Conservation (phyloP, 1,140 invertebrate genomes). For the Macrosteles quadrilineatus region DNA sequence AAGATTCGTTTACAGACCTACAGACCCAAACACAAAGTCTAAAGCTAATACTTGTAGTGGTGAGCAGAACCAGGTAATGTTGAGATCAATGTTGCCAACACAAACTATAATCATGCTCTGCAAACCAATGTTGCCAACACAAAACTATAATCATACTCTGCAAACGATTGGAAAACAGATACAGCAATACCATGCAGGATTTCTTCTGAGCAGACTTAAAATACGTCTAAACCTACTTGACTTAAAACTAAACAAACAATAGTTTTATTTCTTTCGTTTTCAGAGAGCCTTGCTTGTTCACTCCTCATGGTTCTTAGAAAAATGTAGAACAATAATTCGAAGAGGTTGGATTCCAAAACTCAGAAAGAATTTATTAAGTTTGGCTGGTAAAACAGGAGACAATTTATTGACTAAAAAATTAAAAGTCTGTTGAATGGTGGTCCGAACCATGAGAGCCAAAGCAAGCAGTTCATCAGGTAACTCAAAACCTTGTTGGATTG, state of each 20-base stretch:
- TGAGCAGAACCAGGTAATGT: constrained; percentile 9
- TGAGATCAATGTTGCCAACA: constrained; percentile 14
- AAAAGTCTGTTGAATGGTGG: too few relatives aligned
- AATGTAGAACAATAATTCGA: not conserved
- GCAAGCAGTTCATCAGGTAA: too few relatives aligned
- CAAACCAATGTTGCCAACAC: constrained; percentile 14
- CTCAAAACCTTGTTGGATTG: too few relatives aligned
- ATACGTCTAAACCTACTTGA: not conserved
- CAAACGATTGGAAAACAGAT: not conserved
- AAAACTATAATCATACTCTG: constrained; percentile 1
- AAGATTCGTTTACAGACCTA: not conserved
- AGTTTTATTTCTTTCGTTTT: not conserved
- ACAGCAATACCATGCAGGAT: not conserved
- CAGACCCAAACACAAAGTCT: not conserved
- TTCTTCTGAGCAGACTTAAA: not conserved
- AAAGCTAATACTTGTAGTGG: constrained; percentile 8
- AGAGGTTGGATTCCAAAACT: too few relatives aligned
- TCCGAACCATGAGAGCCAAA: too few relatives aligned
- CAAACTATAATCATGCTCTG: not conserved
- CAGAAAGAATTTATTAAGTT: too few relatives aligned
- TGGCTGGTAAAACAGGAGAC: too few relatives aligned
- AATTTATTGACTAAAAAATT: too few relatives aligned
- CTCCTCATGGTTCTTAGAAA: not conserved
- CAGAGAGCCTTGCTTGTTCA: not conserved
- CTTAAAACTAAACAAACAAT: not conserved